Evolutionary conservation across 2,113 vertebrate species (phyloP), one percentile per base, ranked within the genome.

Genomic region (Philantomba maxwellii): DNA sequence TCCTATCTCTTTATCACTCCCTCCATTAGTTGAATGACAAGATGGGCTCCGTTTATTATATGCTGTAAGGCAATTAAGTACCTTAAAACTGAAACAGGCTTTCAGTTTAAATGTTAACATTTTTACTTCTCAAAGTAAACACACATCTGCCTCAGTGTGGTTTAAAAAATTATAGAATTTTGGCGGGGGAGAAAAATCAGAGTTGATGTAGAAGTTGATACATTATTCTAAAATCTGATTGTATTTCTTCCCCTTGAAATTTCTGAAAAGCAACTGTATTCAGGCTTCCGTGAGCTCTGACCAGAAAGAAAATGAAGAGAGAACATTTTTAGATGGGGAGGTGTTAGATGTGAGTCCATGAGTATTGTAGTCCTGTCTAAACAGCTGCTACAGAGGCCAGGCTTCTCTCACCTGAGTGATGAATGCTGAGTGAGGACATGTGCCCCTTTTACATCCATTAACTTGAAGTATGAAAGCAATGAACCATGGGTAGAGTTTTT

Each of bases 11-110:
- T 17, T 73, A 95, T 98, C 97, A 33, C 97, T 83, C 97, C 95
- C 95, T 98, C 98, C 98, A 98, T 98, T 97, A 98, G 98, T 84
- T 97, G 95, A 96, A 95, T 36, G 97, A 98, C 94, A 96, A 94
- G 97, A 92, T 6, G 55, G 93, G 97, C 84, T 97, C 15, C 4
- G 95, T 98, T 98, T 98, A 98, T 97, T 78, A 6, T 93, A 87
- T 62, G 97, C 96, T 96, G 57, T 13, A 89, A 98, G 93, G 95
- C 97, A 98, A 98, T 98, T 98, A 98, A 98, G 93, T 57, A 96
- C 97, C 93, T 98, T 97, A 84, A 97, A 98, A 81, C 53, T 25
- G 93, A 97, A 98, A 85, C 89, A 96, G 96, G 94, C 94, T 98
- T 98, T 98, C 83, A 97, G 95, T 96, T 84, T 95, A 95, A 98